phyloP scores from a whole-genome alignment of 2,888 invertebrate genomes.

The Chironomus tentans region DNA sequence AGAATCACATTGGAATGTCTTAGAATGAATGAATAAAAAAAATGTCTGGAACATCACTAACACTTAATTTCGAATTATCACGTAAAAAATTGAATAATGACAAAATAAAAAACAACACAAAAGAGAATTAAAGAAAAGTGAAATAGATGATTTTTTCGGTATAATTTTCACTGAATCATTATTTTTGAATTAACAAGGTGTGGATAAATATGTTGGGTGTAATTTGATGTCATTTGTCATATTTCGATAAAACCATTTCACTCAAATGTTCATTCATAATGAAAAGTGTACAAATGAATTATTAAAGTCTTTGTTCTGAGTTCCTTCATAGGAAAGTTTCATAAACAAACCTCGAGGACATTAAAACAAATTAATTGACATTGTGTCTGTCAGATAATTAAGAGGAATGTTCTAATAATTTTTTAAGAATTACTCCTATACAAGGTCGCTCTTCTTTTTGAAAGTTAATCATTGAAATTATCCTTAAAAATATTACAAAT shows the following conservation, averaged over 20 bases:
- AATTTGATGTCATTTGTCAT: slow-evolving; percentile 27
- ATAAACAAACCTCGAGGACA: too few species aligned
- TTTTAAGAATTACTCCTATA: neutral
- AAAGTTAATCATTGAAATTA: neutral
- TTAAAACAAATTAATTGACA: too few species aligned
- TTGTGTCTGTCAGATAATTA: too few species aligned
- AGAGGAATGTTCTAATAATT: neutral
- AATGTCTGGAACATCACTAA: neutral
- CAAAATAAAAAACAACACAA: neutral
- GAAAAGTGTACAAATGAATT: neutral
- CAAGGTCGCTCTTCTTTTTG: neutral
- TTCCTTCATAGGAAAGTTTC: too few species aligned
- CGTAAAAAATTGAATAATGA: slow-evolving; percentile 22
- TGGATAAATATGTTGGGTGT: slow-evolving; percentile 36
- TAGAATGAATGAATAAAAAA: neutral
- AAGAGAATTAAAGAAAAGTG: neutral
- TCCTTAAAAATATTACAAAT: neutral
- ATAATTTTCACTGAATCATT: slow-evolving; percentile 34
- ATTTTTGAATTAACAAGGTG: slow-evolving; percentile 48
- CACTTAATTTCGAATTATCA: slow-evolving; percentile 23
- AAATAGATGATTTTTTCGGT: neutral
- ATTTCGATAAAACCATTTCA: neutral
- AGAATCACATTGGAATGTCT: neutral
- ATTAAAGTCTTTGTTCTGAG: neutral
- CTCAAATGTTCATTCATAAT: neutral